These are phyloP conservation scores for Nemopilema nomurai DNA, from an alignment of 30 jellyfish, hydroid and myxozoan genomes.

Conservation along the genomic window DNA sequence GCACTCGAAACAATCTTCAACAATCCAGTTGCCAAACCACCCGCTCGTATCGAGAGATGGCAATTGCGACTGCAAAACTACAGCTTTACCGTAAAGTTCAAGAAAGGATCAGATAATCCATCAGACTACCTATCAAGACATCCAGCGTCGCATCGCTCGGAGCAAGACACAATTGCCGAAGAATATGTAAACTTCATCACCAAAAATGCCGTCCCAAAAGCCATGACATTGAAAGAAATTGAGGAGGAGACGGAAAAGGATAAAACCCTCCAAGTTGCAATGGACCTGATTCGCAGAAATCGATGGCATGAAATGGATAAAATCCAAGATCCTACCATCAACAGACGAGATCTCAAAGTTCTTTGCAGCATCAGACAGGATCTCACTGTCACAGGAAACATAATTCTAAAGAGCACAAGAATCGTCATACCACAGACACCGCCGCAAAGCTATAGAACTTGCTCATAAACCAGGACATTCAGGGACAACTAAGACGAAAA, in stretches of 20 bases:
- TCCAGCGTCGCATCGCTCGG: slow-evolving; percentile 5
- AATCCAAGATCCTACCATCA: slow-evolving; percentile 10
- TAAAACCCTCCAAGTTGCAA: slow-evolving; percentile 26
- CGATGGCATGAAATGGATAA: slow-evolving; percentile 2
- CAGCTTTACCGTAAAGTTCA: slow-evolving; percentile 30
- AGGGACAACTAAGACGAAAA: slow-evolving; percentile 49
- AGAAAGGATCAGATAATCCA: slow-evolving; percentile 35
- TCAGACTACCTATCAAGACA: slow-evolving; percentile 30
- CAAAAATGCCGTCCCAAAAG: slow-evolving; percentile 39
- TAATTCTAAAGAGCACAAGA: slow-evolving; percentile 9
- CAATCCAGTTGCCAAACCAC: slow-evolving; percentile 27
- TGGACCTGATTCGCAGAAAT: slow-evolving; percentile 27
- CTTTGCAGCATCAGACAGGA: slow-evolving; percentile 4
- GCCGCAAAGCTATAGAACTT: slow-evolving; percentile 31
- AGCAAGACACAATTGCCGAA: slow-evolving; percentile 33
- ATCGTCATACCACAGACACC: slow-evolving; percentile 36
- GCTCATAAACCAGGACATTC: slow-evolving; percentile 39
- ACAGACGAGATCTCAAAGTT: slow-evolving; percentile 27
- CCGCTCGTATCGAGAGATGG: slow-evolving; percentile 58
- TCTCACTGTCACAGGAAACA: neutral
- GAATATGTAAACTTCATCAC: slow-evolving; percentile 34
- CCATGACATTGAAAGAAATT: slow-evolving; percentile 58
- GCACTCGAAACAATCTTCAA: slow-evolving; percentile 2
- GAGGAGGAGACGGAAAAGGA: slow-evolving; percentile 45
- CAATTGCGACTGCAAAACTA: slow-evolving; percentile 26